Percentiles rank a stretch among this genome's conserved stretches.
These are phyloP conservation scores for Hydropsyche tenuis DNA, from an alignment of 1,140 invertebrate species.

Conservation along the genomic window DNA sequence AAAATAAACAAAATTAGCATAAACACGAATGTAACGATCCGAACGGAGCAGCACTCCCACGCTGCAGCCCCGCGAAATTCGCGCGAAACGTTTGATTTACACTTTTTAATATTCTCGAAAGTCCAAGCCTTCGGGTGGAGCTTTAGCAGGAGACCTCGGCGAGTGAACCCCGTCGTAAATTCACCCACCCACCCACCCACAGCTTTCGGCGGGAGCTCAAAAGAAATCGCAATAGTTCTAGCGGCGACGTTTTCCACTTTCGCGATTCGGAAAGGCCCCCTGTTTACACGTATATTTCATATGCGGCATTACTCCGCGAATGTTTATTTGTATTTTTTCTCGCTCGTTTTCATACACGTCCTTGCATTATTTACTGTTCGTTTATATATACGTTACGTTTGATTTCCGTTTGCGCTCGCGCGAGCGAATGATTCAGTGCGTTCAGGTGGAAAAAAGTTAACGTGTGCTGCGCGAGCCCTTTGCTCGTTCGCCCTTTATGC, in stretches of 20 bases:
- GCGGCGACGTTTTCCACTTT: slow-evolving; percentile 8
- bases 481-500: too few relatives aligned
- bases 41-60: too few relatives aligned
- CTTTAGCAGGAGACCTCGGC: neutral
- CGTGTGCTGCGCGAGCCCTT: too few relatives aligned
- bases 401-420: slow-evolving; percentile 46
- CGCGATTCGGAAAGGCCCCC: too few relatives aligned
- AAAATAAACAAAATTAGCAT: too few relatives aligned
- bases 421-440: slow-evolving; percentile 45
- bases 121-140: slow-evolving; percentile 3
- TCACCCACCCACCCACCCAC: neutral
- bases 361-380: too few relatives aligned
- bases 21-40: too few relatives aligned
- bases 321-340: slow-evolving; percentile 40
- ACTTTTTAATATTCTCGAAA: slow-evolving; percentile 26
- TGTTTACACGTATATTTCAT: slow-evolving; percentile 44
- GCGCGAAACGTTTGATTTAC: slow-evolving; percentile 15
- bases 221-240: neutral
- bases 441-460: slow-evolving; percentile 48
- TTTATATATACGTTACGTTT: slow-evolving; percentile 27
- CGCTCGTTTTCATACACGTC: too few relatives aligned
- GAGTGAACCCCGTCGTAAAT: neutral
- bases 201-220: neutral
- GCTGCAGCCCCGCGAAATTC: too few relatives aligned
- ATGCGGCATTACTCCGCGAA: slow-evolving; percentile 25